Conservation (phyloP, 2,113 vertebrate species). For the Cebidichthys violaceus region DNA sequence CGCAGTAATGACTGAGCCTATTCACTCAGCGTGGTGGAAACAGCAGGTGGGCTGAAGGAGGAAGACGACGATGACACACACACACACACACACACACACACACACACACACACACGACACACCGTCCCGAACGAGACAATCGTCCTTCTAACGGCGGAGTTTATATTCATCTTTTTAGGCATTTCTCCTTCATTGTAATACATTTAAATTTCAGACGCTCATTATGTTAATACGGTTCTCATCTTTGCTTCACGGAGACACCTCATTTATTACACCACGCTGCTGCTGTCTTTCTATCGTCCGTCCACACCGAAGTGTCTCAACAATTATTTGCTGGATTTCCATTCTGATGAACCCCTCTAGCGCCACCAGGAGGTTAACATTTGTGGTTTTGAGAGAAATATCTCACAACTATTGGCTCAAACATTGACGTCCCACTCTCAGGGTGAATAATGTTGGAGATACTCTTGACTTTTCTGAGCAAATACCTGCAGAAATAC, state of each 20-base stretch:
- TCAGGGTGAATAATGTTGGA: neutral
- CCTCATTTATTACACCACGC: slow-evolving; percentile 2
- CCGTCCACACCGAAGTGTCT: neutral
- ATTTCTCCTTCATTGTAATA: neutral
- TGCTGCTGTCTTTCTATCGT: neutral
- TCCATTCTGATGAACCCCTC: neutral
- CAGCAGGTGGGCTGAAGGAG: slow-evolving; percentile 55
- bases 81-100: slow-evolving; percentile 30
- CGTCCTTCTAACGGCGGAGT: neutral
- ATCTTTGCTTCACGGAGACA: neutral
- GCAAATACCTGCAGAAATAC: too few species aligned
- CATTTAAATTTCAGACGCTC: slow-evolving; percentile 33
- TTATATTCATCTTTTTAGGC: slow-evolving; percentile 26
- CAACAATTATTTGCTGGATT: neutral
- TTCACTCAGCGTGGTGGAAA: slow-evolving; percentile 73
- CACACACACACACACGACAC: slow-evolving; percentile 23
- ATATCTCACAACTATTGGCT: neutral
- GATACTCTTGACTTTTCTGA: too few species aligned
- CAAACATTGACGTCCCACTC: neutral
- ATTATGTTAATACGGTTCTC: slow-evolving; percentile 32
- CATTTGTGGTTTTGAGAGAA: neutral
- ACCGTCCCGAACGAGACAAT: slow-evolving; percentile 4
- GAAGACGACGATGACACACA: slow-evolving; percentile 44
- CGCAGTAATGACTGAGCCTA: slow-evolving; percentile 78
- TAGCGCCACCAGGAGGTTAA: neutral